Conservation (phyloP, 2,113 vertebrate species). For the Malurus alboscapulatus region DNA sequence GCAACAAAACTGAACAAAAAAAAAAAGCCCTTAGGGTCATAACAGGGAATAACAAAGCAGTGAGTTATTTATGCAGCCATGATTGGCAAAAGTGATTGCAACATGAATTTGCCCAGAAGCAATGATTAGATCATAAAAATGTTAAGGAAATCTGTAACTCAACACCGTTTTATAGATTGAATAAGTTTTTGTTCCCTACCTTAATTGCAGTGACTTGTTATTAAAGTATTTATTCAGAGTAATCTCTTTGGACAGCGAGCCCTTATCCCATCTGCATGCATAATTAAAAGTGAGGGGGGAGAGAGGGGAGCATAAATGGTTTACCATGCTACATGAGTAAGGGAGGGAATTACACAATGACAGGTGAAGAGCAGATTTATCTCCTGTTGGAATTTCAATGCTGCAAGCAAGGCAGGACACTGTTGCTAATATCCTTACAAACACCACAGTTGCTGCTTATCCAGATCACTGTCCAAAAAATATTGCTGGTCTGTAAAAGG, state of each 20-base stretch:
- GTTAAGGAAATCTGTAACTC: conserved; percentile 74
- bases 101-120: conserved; percentile 73
- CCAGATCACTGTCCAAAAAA: conserved; percentile 54
- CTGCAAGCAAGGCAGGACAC: conserved; percentile 59
- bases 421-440: conserved; percentile 66
- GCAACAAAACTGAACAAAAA: not conserved
- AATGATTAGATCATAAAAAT: conserved; percentile 74
- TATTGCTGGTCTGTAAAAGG: conserved; percentile 22
- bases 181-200: conserved; percentile 63
- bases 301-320: conserved; percentile 48
- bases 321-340: conserved; percentile 60
- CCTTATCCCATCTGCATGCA: conserved; percentile 63
- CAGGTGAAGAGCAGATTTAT: conserved; percentile 56
- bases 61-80: conserved; percentile 69
- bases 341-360: conserved; percentile 62
- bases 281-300: conserved; percentile 66
- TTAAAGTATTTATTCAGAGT: conserved; percentile 72
- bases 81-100: conserved; percentile 75
- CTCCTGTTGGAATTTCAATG: conserved; percentile 63
- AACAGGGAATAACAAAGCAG: conserved; percentile 71
- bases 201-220: conserved; percentile 66
- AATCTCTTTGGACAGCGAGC: conserved; percentile 70
- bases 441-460: conserved; percentile 46
- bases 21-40: conserved; percentile 47
- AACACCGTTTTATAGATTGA: conserved; percentile 70